phyloP scores from a whole-genome alignment of 2,113 vertebrate species.

The Sander vitreus region DNA sequence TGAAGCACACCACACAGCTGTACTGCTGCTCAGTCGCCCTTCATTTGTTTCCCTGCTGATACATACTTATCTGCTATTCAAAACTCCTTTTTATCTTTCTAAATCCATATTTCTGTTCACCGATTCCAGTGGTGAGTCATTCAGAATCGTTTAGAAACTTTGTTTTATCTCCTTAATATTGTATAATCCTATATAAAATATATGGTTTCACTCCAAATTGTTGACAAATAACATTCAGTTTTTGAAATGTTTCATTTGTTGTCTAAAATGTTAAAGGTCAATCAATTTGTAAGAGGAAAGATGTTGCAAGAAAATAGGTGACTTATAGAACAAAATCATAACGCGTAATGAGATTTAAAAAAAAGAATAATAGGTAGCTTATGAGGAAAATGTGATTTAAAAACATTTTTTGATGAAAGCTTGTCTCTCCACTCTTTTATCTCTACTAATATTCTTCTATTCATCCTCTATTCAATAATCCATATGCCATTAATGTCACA shows the following conservation, averaged over 20 bases:
- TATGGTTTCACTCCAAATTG: not conserved
- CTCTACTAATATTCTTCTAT: not conserved
- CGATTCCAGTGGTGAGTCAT: not conserved
- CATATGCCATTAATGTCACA: constrained; percentile 22
- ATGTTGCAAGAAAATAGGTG: not conserved
- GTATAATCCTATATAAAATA: not conserved
- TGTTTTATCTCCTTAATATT: not conserved
- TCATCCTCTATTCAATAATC: not conserved
- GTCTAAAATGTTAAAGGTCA: not conserved
- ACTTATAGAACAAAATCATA: not conserved
- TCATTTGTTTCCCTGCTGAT: constrained; percentile 53
- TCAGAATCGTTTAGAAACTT: not conserved
- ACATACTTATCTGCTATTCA: constrained; percentile 3
- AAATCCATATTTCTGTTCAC: constrained; percentile 19
- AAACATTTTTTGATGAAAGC: not conserved
- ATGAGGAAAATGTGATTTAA: not conserved
- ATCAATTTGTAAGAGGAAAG: not conserved
- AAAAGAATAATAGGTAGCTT: not conserved
- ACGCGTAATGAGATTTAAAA: not conserved
- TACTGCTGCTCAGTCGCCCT: not conserved
- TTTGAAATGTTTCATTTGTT: not conserved
- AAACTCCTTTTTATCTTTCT: constrained; percentile 31
- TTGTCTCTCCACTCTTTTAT: not conserved
- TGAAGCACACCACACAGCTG: constrained; percentile 27
- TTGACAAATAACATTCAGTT: not conserved